Conservation (phyloP, 2,888 invertebrate genomes). For the Lacanobia oleracea region DNA sequence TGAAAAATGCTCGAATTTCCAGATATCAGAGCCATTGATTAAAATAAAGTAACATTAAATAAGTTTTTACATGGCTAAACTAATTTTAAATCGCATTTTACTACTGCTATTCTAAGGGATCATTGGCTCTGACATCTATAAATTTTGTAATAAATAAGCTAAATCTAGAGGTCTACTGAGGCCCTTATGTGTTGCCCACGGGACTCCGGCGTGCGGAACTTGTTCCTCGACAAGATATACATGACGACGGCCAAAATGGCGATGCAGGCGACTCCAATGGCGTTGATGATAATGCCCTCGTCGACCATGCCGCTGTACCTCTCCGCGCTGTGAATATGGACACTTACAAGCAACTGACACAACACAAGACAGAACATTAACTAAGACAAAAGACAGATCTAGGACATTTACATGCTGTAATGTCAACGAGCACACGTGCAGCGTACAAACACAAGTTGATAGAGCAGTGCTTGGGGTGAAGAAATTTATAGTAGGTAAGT, state of each 20-base stretch:
- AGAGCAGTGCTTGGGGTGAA: conserved; percentile 47
- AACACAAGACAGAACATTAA: conserved; percentile 62
- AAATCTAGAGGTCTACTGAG: conserved; percentile 89
- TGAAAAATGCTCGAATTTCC: background rate
- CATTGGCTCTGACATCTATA: conserved; percentile 51
- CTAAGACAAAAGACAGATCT: conserved; percentile 31
- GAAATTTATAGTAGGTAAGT: conserved; percentile 6
- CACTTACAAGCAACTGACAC: conserved; percentile 75
- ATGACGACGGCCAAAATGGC: conserved; percentile 92
- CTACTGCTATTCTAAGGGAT: conserved; percentile 34
- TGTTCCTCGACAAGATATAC: conserved; percentile 92
- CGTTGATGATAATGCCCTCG: conserved; percentile 93
- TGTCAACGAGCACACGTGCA: conserved; percentile 49
- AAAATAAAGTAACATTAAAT: conserved; percentile 43
- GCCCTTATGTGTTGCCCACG: conserved; percentile 88
- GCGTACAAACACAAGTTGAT: conserved; percentile 44
- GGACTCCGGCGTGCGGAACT: conserved; percentile 87
- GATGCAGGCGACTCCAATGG: conserved; percentile 92
- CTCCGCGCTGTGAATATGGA: conserved; percentile 86
- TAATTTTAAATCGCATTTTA: conserved; percentile 51
- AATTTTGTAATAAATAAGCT: conserved; percentile 31
- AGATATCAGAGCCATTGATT: conserved; percentile 47
- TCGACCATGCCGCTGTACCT: conserved; percentile 91
- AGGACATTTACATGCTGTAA: conserved; percentile 57
- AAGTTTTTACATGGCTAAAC: conserved; percentile 47